Base-by-base conservation (phyloP, 2,797 vertebrate genomes). In the Spatula clypeata region DNA sequence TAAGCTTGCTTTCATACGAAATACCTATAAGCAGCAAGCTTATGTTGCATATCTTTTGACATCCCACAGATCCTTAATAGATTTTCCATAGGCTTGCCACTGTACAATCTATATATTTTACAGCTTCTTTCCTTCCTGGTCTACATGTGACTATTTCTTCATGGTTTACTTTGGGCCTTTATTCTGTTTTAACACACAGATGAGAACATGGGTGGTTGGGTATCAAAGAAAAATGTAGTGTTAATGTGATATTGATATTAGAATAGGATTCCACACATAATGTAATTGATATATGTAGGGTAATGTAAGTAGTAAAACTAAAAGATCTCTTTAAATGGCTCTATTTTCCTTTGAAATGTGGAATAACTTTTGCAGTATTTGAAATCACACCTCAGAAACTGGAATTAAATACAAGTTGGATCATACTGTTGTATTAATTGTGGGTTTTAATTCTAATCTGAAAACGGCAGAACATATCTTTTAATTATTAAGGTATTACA, bases 41-140 rank as follows among this genome's bases (percentile, higher is more conserved):
- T 82, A 24, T 51, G 38, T 74, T 72, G 31, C 55, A 5, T 66
- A 14, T 49, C 21, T 82, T 95, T 94, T 86, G 80, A 71, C 53
- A 82, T 79, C 36, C 64, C 15, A 2, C 85, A 44, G 67, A 82
- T 74, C 61, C 71, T 77, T 91, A 86, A 77, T 71, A 87, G 83
- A 77, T 94, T 92, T 86, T 88, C 86, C 83, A 73, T 93, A 58
- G 85, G 40, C 44, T 80, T 89, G 34, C 53, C 64, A 26, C 74
- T 49, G 36, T 88, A 44, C 51, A 61, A 12, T 95, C 60, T 70
- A 5, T 88, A 58, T 94, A 1, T 85, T 94, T 96, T 92, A 77
- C 64, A 86, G 31, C 58, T 62, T 90, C 55, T 29, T 92, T 93
- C 74, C 45, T 86, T 82, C 53, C 53, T 82, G 24, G 73, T 85